These are phyloP conservation scores for Procambarus virginalis DNA, from an alignment of 1,140 invertebrate species.

Conservation along the genomic window DNA sequence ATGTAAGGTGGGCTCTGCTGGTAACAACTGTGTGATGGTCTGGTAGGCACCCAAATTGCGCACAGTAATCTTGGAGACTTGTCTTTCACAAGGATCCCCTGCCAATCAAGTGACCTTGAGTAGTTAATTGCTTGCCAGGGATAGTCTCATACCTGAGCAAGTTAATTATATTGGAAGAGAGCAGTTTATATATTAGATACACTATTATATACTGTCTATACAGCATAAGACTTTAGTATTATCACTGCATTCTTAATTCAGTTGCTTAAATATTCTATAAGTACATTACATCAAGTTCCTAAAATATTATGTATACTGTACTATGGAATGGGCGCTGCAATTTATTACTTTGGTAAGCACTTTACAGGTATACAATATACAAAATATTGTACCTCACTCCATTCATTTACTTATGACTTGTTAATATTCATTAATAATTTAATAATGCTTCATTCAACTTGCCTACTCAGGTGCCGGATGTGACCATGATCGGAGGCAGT, in stretches of 20 bases:
- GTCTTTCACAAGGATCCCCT: neutral
- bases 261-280: neutral
- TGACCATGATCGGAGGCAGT: slow-evolving; percentile 65
- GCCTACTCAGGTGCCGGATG: slow-evolving; percentile 70
- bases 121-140: neutral
- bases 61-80: slow-evolving; percentile 22
- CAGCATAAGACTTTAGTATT: neutral
- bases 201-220: neutral
- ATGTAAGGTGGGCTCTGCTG: neutral
- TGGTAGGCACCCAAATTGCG: neutral
- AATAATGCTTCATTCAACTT: too few relatives aligned
- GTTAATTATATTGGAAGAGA: neutral
- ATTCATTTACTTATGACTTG: neutral
- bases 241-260: neutral
- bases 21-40: neutral
- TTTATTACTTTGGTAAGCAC: neutral
- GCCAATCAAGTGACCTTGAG: neutral
- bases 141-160: neutral
- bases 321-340: neutral
- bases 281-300: neutral
- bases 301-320: neutral
- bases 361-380: neutral
- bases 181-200: neutral
- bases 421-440: neutral
- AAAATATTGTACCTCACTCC: too few relatives aligned